phyloP scores from a whole-genome alignment of 2,888 invertebrate species.

The Sphaeridia pumilis region DNA sequence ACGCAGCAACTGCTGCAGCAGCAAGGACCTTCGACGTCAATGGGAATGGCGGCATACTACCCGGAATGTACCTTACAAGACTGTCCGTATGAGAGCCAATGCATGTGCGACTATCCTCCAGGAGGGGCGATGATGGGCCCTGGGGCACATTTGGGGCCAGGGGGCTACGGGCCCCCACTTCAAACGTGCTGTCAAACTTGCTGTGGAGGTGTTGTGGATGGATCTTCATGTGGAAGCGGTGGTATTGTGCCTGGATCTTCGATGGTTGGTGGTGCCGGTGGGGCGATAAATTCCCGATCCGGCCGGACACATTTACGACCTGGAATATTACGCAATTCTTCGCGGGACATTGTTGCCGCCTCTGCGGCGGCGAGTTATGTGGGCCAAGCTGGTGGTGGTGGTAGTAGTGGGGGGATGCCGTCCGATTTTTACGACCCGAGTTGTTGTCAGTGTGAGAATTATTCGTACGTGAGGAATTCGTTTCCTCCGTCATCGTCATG shows the following conservation, averaged over 20 bases:
- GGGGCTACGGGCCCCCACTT: no score
- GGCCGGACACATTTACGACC: neutral
- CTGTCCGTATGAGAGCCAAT: neutral
- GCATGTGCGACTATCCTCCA: slow-evolving; percentile 11
- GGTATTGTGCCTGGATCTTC: neutral
- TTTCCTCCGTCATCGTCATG: no score
- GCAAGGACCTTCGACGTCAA: neutral
- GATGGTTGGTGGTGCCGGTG: no score
- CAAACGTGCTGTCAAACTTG: slow-evolving; percentile 12
- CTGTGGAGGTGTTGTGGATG: neutral
- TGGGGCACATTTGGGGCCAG: no score
- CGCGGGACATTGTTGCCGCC: neutral
- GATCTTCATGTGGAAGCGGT: neutral
- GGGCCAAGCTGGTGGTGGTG: no score
- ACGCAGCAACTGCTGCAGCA: neutral
- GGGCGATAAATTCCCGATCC: neutral
- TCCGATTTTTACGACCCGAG: slow-evolving; percentile 34
- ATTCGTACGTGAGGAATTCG: no score
- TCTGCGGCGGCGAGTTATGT: neutral
- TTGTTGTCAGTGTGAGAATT: slow-evolving; percentile 33
- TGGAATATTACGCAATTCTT: neutral
- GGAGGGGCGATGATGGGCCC: no score
- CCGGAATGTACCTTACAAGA: neutral
- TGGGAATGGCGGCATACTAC: neutral
- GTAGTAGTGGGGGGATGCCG: slow-evolving; percentile 18